Base-by-base conservation (phyloP, 2,113 vertebrate species). In the Odontesthes bonariensis region DNA sequence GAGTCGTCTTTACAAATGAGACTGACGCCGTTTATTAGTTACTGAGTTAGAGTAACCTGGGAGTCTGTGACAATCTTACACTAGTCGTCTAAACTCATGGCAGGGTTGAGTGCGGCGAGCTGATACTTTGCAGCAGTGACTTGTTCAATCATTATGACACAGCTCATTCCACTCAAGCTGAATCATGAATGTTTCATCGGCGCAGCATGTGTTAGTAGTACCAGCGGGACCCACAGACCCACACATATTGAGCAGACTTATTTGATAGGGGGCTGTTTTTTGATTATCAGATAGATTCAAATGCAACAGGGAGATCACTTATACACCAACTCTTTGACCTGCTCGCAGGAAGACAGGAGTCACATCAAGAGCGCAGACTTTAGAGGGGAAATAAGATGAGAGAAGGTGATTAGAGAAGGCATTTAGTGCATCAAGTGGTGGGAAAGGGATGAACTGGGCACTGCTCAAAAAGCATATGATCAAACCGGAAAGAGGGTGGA, bases 181-280 rank as follows among this genome's bases (percentile, higher is more conserved):
- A 75, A 83, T 55, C 77, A 83, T 89, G 82, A 90, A 91, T 91
- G 74, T 89, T 92, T 90, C 85, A 91, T 92, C 84, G 85, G 68
- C 1, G 13, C 31, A 10, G 75, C 71, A 72, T 74, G 82, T 53
- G 69, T 20, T 69, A 86, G 64, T 70, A 72, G 76, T 52, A 65
- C 55, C 67, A 8, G 62, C 8, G 22, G 79, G 73, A 82, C 81
- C 80, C 40, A 23, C 55, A 64, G 73, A 87, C 70, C 67, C 60
- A 63, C 64, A 64, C 49, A 9, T 58, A 76, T 63, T 82, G 54
- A 49, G 85, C 65, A 47, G 72, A 31, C 27, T 12, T 0, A 23
- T 73, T 42, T 14, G 64, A 82, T 47, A 19, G 8, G 27, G 63
- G 47, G 33, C 63, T 54, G 77, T 72, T 59, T 62, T 42, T 74